Conservation (phyloP, 2,888 invertebrate species). For the Alviniconcha strummeri region DNA sequence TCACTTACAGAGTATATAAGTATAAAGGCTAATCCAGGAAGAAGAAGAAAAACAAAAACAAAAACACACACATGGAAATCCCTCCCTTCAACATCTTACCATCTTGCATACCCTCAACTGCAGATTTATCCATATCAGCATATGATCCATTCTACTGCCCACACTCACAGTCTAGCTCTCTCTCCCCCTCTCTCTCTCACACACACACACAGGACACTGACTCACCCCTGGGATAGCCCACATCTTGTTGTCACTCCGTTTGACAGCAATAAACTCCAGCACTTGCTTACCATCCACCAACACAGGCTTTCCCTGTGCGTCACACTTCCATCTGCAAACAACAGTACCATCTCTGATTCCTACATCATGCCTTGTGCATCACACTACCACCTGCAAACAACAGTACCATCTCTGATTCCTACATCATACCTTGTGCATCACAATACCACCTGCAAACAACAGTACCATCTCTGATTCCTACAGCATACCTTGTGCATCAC, state of each 20-base stretch:
- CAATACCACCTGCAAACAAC: slow-evolving; percentile 59
- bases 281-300: slow-evolving; percentile 57
- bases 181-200: neutral
- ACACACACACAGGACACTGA: slow-evolving; percentile 3
- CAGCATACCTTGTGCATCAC: slow-evolving; percentile 44
- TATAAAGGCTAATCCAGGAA: too few relatives aligned
- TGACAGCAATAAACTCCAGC: slow-evolving; percentile 67
- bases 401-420: too few relatives aligned
- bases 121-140: neutral
- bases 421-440: slow-evolving; percentile 42
- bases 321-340: slow-evolving; percentile 59
- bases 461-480: too few relatives aligned
- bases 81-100: too few relatives aligned
- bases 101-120: neutral
- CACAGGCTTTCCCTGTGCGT: slow-evolving; percentile 44
- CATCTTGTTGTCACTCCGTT: slow-evolving; percentile 61
- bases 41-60: too few relatives aligned
- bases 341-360: too few relatives aligned
- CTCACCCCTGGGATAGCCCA: slow-evolving; percentile 67
- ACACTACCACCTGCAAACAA: slow-evolving; percentile 60
- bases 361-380: slow-evolving; percentile 42
- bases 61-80: too few relatives aligned
- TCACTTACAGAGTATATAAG: too few relatives aligned
- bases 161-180: neutral
- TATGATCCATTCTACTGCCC: neutral